Evolutionary conservation across 2,888 invertebrate species (phyloP).

Genomic region (Lysandra coridon): DNA sequence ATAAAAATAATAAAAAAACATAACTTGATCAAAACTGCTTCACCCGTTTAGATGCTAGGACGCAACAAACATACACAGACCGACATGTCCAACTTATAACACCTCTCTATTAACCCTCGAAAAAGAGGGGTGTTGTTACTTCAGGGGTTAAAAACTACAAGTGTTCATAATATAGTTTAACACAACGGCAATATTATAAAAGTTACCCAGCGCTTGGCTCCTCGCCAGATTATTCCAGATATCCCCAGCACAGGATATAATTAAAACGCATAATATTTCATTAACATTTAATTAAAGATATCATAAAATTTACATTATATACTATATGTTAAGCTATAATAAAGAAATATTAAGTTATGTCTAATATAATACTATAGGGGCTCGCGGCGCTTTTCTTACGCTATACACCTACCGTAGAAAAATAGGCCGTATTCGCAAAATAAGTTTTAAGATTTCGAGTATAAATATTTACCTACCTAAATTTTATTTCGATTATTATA

Average conservation of each 20-base stretch:
- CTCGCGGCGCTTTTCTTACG: background rate
- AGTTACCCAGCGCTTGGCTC: background rate
- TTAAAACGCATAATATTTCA: constrained; percentile 38
- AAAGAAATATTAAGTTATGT: constrained; percentile 35
- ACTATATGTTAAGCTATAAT: constrained; percentile 37
- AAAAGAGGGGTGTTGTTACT: no score
- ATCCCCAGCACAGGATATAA: background rate
- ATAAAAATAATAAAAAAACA: no score
- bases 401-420: background rate
- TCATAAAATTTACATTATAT: constrained; percentile 47
- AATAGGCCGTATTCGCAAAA: background rate
- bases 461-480: background rate
- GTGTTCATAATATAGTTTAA: background rate
- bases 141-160: background rate
- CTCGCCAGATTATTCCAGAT: background rate
- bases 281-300: constrained; percentile 51
- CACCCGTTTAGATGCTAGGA: no score
- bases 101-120: no score
- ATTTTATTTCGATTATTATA: background rate
- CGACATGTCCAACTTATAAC: no score
- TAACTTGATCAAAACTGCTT: no score
- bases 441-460: background rate
- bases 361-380: constrained; percentile 16
- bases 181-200: background rate
- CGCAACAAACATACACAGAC: no score